Evolutionary conservation across 2,113 vertebrate species (phyloP), one percentile per base, ranked within the genome.

Genomic region (Bolborhynchus lineola): DNA sequence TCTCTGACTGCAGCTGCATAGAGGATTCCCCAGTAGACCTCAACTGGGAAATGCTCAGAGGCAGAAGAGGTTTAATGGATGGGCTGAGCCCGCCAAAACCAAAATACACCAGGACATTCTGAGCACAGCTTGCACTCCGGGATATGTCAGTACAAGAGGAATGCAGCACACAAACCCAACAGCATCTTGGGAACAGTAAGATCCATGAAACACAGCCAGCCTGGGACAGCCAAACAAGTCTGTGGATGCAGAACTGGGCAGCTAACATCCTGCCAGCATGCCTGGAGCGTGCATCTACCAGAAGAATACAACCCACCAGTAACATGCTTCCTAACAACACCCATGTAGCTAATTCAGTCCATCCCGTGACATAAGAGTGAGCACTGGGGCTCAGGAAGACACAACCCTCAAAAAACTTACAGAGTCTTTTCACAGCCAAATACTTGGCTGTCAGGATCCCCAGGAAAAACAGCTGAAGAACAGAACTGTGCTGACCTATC

Each of bases 161-260:
- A 23, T 18, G 39, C 62, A 65, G 59, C 63, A 57, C 41, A 18
- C 82, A 69, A 95, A 95, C 29, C 16, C n/a, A 91, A 52, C 35
- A 79, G 70, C 64, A 69, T 37, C 70, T 89, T 20, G 13, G 78
- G 74, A 93, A 88, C 59, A 88, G 33, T 85, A 94, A 77, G 69
- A 84, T 50, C 8, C 67, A 35, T 3, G 10, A 94, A 94, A 82
- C 60, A 63, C 24, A 57, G 77, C 46, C 85, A 93, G 85, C 63
- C 70, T 63, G 49, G 53, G 63, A 94, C 71, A 92, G 33, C 52
- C 72, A 79, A 92, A 92, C 77, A 88, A 86, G 77, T 82, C 90
- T 88, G 68, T 88, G 76, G 65, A 92, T 93, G 86, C 57, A 44
- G 60, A 88, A 70, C 6, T 92, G 76, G 69, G 71, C 12, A 17